phyloP scores from a whole-genome alignment of 1,140 invertebrate genomes.

The Thaumetopoea pityocampa region DNA sequence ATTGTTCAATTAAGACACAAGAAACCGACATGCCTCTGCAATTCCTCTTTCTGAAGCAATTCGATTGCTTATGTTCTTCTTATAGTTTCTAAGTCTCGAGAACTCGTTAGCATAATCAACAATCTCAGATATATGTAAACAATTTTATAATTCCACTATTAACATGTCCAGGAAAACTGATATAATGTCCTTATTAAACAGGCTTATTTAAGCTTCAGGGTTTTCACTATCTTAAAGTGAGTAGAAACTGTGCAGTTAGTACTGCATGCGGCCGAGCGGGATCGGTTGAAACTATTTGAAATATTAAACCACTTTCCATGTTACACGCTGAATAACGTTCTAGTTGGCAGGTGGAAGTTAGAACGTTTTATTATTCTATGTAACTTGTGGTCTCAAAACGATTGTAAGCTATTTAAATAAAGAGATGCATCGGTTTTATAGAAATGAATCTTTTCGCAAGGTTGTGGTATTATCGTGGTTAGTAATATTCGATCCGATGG shows the following conservation, averaged over 20 bases:
- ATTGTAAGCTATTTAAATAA: slow-evolving; percentile 26
- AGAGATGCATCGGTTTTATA: slow-evolving; percentile 17
- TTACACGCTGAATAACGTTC: slow-evolving; percentile 32
- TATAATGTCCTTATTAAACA: no score
- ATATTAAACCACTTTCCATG: slow-evolving; percentile 45
- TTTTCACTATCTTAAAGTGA: slow-evolving; percentile 1
- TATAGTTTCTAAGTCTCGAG: slow-evolving; percentile 8
- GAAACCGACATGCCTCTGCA: slow-evolving; percentile 24
- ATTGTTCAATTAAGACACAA: slow-evolving; percentile 38
- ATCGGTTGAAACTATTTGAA: slow-evolving; percentile 33
- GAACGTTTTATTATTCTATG: slow-evolving; percentile 27
- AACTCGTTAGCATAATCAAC: slow-evolving; percentile 11
- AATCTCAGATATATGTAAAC: no score
- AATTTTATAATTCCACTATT: no score
- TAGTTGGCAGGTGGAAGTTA: slow-evolving; percentile 37
- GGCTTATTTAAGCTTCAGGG: background rate
- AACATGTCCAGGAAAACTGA: no score
- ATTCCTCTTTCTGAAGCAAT: slow-evolving; percentile 19
- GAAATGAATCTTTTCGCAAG: slow-evolving; percentile 11
- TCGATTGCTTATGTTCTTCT: slow-evolving; percentile 15
- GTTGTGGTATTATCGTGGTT: background rate
- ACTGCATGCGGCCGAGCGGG: slow-evolving; percentile 1
- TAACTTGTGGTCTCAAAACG: slow-evolving; percentile 18
- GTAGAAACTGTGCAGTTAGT: background rate
- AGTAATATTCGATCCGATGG: slow-evolving; percentile 11